A percentile compares a stretch with the other conserved stretches of the same genome.
These are phyloP conservation scores for Epinotia demarniana DNA, from an alignment of 2,888 invertebrate species.

Conservation along the genomic window DNA sequence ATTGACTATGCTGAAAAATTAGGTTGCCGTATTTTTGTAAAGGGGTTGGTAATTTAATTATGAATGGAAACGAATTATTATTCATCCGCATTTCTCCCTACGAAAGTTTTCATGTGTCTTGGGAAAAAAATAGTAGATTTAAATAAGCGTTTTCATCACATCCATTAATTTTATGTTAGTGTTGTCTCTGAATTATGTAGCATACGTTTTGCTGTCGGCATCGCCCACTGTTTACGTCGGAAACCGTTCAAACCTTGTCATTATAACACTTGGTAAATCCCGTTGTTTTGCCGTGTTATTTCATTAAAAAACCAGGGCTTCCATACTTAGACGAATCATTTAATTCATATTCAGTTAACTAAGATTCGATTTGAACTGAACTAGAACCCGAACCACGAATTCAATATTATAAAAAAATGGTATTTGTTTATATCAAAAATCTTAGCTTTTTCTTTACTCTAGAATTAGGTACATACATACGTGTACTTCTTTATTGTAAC, in stretches of 20 bases:
- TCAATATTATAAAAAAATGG: not conserved
- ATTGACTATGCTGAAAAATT: no score
- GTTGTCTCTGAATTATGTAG: slow-evolving; percentile 27
- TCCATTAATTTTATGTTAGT: slow-evolving; percentile 34
- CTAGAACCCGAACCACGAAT: no score
- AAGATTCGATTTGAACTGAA: no score
- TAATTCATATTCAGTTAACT: not conserved
- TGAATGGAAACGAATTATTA: not conserved
- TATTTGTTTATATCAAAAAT: no score
- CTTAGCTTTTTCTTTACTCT: no score
- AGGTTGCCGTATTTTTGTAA: not conserved
- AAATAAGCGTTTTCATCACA: slow-evolving; percentile 19
- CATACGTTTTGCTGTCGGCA: slow-evolving; percentile 2
- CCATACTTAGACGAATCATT: not conserved
- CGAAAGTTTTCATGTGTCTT: not conserved
- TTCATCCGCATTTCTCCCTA: not conserved
- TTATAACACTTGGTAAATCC: slow-evolving; percentile 23
- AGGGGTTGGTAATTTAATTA: not conserved
- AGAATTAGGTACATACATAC: no score
- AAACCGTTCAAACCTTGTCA: slow-evolving; percentile 31
- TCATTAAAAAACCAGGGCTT: not conserved
- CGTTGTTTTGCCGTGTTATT: not conserved
- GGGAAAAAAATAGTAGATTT: not conserved
- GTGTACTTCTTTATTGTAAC: no score
- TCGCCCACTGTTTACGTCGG: slow-evolving; percentile 34